Evolutionary conservation across 2,888 invertebrate species (phyloP), one percentile per base, ranked within the genome.

Genomic region (Nephrotoma appendiculata): DNA sequence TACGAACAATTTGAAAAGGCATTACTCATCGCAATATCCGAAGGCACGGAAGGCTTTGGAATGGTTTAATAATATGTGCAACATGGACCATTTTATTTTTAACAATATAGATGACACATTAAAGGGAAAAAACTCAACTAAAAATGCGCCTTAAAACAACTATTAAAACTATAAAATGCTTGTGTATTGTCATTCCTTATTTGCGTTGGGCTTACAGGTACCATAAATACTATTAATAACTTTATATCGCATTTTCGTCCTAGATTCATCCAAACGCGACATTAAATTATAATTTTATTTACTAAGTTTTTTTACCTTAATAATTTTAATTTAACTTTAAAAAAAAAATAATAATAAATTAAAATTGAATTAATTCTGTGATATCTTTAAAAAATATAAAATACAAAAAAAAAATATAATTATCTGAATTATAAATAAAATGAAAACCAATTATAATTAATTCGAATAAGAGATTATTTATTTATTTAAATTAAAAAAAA

Each of bases 1-100:
- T 98, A 98, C 92, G 98, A 98, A 91, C 96, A 96, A 89, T 97
- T 98, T 89, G 98, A 98, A 90, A 96, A 96, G 90, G 96, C 97
- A 83, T 93, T 98, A 87, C 93, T 98, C 12, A 93, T 98, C 91
- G 98, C 98, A 88, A 97, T 98, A 91, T 98, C 96, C 92, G 98
- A 98, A 93, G 98, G 98, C 83, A 97, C 96, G 48, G 98, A 98
- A 93, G 98, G 98, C 11, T 98, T 98, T 92, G 96, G 96, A 87
- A 91, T 92, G 91, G 91, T 92, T 88, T 92, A 90, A 88, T 57
- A 41, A 52, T 31, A n/a, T 42, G 84, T 84, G 7, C 31, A 71
- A 71, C 7, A n/a, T 71, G 31, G 31, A 31, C 31, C 6, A 15
- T 71, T 71, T 71, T 11, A 71, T 71, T 71, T 6, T 52, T 52